Evolutionary conservation across 2,113 vertebrate genomes (phyloP).

Genomic region (Micronycteris hirsuta): DNA sequence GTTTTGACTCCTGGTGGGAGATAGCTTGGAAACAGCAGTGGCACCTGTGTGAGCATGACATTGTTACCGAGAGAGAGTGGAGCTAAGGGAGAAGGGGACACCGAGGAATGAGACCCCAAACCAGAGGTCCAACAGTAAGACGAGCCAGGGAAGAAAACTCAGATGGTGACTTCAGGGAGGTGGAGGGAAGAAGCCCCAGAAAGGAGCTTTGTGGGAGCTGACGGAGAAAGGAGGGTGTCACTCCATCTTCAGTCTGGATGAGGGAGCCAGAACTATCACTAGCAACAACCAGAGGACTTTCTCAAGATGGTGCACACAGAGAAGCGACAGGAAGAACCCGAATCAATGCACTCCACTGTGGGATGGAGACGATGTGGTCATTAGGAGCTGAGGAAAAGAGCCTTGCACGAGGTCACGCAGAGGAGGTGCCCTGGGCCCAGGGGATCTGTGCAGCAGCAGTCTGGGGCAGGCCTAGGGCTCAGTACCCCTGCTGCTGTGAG

Average conservation of each 20-base stretch:
- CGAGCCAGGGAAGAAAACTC: not conserved
- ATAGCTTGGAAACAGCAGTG: not conserved
- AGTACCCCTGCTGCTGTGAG: not conserved
- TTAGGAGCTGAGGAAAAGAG: too few species aligned
- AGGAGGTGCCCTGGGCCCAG: not conserved
- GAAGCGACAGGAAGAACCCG: not conserved
- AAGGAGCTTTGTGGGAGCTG: not conserved
- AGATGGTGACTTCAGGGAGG: not conserved
- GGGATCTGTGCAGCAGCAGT: not conserved
- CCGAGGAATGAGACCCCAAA: not conserved
- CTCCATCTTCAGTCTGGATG: not conserved
- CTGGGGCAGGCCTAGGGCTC: not conserved
- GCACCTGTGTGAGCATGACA: rapidly evolving
- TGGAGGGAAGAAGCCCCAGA: not conserved
- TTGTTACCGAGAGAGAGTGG: not conserved
- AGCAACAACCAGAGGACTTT: not conserved
- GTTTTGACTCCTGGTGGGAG: not conserved
- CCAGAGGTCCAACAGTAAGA: not conserved
- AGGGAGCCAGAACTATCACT: not conserved
- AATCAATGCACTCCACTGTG: not conserved
- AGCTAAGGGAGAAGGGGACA: not conserved
- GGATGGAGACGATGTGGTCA: rapidly evolving
- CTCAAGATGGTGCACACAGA: not conserved
- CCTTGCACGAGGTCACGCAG: rapidly evolving
- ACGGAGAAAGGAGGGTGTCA: not conserved